Conservation (phyloP, 2,888 invertebrate species). For the Laspeyria flexula region DNA sequence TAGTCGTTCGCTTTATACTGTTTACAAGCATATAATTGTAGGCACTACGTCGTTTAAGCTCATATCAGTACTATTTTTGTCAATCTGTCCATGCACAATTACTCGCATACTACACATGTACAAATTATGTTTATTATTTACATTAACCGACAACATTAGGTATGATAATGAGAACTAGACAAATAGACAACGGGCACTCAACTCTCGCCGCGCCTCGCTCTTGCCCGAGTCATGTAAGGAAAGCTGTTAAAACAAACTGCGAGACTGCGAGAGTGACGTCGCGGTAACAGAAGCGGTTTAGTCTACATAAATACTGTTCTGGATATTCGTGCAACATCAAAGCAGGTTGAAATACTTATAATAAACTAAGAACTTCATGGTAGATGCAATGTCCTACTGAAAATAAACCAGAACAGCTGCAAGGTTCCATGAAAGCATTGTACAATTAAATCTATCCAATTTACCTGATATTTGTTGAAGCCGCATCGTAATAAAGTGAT, state of each 20-base stretch:
- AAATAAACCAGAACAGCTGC: constrained; percentile 18
- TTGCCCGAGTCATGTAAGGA: constrained; percentile 33
- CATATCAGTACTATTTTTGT: constrained; percentile 87
- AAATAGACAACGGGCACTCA: constrained; percentile 37
- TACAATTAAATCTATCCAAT: constrained; percentile 19
- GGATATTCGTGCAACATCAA: constrained; percentile 32
- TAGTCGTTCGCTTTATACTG: constrained; percentile 66
- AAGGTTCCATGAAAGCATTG: constrained; percentile 19
- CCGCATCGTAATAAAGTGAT: constrained; percentile 21
- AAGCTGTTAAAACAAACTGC: constrained; percentile 36
- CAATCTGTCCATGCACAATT: constrained; percentile 77
- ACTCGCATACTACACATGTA: constrained; percentile 79
- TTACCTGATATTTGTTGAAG: constrained; percentile 9
- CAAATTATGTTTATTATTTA: constrained; percentile 74
- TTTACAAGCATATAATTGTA: constrained; percentile 85
- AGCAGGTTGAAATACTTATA: constrained; percentile 32
- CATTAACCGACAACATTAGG: constrained; percentile 60
- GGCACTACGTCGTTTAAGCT: constrained; percentile 89
- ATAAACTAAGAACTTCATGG: constrained; percentile 33
- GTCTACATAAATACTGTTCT: constrained; percentile 25
- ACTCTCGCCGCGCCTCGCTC: constrained; percentile 25
- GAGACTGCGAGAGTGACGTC: not conserved
- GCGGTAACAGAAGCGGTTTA: constrained; percentile 11
- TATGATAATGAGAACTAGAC: constrained; percentile 43
- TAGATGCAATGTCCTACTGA: constrained; percentile 24